These are phyloP conservation scores for Ctenicera cuprea DNA, from an alignment of 2,888 invertebrate species.

Conservation along the genomic window DNA sequence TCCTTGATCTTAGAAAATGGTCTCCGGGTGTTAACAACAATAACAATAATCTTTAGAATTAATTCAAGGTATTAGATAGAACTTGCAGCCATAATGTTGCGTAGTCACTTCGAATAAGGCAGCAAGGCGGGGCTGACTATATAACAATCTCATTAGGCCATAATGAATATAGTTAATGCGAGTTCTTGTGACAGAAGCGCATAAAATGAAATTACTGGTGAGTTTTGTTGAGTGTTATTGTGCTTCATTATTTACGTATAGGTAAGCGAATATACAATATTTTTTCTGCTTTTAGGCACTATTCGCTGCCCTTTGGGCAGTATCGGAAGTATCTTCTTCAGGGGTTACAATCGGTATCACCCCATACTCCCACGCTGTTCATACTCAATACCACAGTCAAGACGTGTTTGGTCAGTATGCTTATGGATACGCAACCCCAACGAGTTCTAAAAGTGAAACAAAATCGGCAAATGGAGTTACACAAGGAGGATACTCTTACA, in stretches of 20 bases:
- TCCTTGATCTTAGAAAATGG: conserved; percentile 64
- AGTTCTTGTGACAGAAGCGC: conserved; percentile 57
- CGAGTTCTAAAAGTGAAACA: conserved; percentile 79
- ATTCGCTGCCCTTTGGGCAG: conserved; percentile 39
- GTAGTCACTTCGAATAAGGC: conserved; percentile 45
- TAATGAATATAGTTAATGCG: conserved; percentile 59
- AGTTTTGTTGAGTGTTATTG: conserved; percentile 49
- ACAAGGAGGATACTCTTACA: conserved; percentile 81
- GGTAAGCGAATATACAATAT: conserved; percentile 1
- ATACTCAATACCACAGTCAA: conserved; percentile 74
- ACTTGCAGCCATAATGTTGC: conserved; percentile 43
- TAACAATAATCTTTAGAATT: conserved; percentile 45
- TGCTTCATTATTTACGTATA: conserved; percentile 4
- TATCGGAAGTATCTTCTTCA: conserved; percentile 55
- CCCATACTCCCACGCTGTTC: conserved; percentile 68
- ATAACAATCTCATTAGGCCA: conserved; percentile 54
- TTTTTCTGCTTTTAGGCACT: conserved; percentile 31
- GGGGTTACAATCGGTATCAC: conserved; percentile 71
- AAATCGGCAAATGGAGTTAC: conserved; percentile 79
- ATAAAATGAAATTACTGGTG: conserved; percentile 61
- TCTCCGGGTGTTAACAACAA: conserved; percentile 30
- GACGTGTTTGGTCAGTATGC: conserved; percentile 76
- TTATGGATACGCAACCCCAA: conserved; percentile 80
- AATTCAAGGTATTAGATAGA: conserved; percentile 47
- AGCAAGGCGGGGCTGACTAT: conserved; percentile 58